Evolutionary conservation across 2,113 vertebrate species (phyloP).

Genomic region (Ellobius talpinus): DNA sequence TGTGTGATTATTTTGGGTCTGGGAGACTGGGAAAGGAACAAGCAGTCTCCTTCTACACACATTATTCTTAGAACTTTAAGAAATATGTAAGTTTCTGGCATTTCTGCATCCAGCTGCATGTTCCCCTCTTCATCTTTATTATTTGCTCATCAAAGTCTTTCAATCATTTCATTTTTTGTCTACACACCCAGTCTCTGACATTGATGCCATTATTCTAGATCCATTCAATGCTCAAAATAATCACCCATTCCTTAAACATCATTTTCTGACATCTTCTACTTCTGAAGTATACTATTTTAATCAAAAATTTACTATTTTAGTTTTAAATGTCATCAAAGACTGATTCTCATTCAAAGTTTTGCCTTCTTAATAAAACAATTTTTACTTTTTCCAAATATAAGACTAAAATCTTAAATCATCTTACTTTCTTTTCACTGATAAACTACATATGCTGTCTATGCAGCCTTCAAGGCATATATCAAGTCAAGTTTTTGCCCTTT

Average conservation of each 20-base stretch:
- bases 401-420: background rate
- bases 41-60: too few species aligned
- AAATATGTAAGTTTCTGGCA: background rate
- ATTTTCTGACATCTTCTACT: background rate
- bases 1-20: too few species aligned
- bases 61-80: background rate
- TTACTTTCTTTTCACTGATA: background rate
- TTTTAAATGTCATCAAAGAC: background rate
- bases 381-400: background rate
- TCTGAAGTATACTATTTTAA: background rate
- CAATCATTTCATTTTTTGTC: background rate
- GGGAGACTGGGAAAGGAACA: too few species aligned
- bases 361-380: background rate
- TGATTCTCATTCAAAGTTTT: background rate
- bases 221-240: background rate
- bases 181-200: background rate
- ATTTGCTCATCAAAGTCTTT: background rate
- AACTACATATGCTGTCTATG: too few species aligned
- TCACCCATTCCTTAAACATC: background rate
- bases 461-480: background rate
- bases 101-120: background rate
- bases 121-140: background rate
- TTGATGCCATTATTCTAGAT: background rate
- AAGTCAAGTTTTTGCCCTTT: background rate
- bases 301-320: background rate